These are phyloP conservation scores for Kryphioiulus occultus DNA, from an alignment of 2,888 invertebrate species.

Conservation along the genomic window DNA sequence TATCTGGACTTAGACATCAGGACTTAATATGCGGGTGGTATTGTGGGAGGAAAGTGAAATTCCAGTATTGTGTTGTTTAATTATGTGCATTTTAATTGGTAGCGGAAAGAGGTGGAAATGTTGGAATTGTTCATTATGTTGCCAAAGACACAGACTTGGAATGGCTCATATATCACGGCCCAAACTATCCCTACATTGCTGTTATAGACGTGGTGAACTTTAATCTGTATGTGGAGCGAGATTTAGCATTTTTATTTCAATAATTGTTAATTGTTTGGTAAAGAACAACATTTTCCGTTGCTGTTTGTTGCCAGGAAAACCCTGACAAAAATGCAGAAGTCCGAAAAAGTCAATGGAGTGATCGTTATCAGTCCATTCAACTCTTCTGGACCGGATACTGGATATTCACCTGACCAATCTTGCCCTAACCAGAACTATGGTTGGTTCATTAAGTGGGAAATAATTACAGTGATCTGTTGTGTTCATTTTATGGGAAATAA, in stretches of 20 bases:
- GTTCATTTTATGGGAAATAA: conserved; percentile 46
- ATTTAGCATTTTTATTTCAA: not conserved
- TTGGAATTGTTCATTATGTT: conserved; percentile 83
- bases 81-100: conserved; percentile 57
- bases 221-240: conserved; percentile 62
- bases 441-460: conserved; percentile 55
- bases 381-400: conserved; percentile 55
- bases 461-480: too few relatives aligned
- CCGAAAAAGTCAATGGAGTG: conserved; percentile 64
- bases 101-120: conserved; percentile 80
- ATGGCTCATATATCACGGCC: conserved; percentile 75
- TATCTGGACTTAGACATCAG: too few relatives aligned
- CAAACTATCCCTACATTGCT: conserved; percentile 82
- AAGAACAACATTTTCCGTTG: not conserved
- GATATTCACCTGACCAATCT: conserved; percentile 71
- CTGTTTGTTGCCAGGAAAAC: conserved; percentile 56
- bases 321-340: conserved; percentile 60
- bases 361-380: conserved; percentile 61
- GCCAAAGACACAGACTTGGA: conserved; percentile 72
- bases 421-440: conserved; percentile 84
- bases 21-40: too few relatives aligned
- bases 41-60: too few relatives aligned
- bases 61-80: not conserved
- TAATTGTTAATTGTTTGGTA: not conserved
- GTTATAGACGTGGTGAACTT: conserved; percentile 73